Base-by-base conservation (phyloP, 2,888 invertebrate species). In the Troides oblongomaculatus region DNA sequence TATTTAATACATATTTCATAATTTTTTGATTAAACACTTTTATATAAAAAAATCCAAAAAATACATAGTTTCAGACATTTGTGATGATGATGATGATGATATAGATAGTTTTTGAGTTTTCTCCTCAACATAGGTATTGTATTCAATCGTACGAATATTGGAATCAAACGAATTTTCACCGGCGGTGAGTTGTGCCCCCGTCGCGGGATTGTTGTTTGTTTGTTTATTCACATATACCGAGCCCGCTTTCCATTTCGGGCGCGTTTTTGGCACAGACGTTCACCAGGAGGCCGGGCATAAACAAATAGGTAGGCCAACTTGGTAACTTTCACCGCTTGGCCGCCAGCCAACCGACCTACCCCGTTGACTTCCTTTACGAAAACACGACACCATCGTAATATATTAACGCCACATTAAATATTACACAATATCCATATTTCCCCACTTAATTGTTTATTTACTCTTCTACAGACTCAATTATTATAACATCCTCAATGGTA, bases 271-370 rank as follows among this genome's bases (percentile, higher is more conserved):
- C 86, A 82, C 83, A 75, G 75, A 78, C 64, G 62, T 69, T 70
- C 77, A 80, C 75, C 76, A 65, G 72, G 68, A 70, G 80, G 81
- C 81, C 83, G 62, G 12, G 80, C 85, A 86, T 84, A 89, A 89
- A 89, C 87, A 89, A 88, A 87, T 86, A 79, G 84, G 85, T 88
- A 85, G 89, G 87, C 85, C 86, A 87, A 88, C 86, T 87, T 84
- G 81, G 75, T 82, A 88, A 90, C 92, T 92, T 89, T 92, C 91
- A 82, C 92, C 84, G 77, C 77, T 86, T 92, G 92, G 92, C 88
- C 74, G 70, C 65, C 74, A 77, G 90, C 92, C 92, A 90, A 82
- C 74, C 39, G 10, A 39, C 10, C 75, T 74, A 70, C 72, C 71
- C 80, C 82, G 85, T 84, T 81, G 86, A 84, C 84, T 86, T 84